These are phyloP conservation scores for Sebastes minor DNA, from an alignment of 2,797 vertebrate genomes.

Conservation along the genomic window DNA sequence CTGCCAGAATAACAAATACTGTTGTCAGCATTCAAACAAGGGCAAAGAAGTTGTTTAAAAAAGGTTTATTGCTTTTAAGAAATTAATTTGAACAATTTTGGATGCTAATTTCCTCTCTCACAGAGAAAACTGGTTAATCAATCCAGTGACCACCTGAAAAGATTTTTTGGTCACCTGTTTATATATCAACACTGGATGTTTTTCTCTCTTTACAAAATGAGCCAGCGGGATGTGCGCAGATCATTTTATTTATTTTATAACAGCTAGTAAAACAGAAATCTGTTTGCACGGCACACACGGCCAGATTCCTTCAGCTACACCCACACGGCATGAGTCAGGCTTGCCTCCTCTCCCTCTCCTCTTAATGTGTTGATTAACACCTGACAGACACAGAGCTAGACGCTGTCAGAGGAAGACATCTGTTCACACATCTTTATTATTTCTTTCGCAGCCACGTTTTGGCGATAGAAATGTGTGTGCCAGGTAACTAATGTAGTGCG, in stretches of 20 bases:
- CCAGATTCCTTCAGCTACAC: slow-evolving; percentile 42
- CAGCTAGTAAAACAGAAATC: slow-evolving; percentile 39
- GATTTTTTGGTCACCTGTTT: neutral
- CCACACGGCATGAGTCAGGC: slow-evolving; percentile 54
- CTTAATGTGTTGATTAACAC: slow-evolving; percentile 73
- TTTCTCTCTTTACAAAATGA: neutral
- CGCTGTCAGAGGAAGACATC: slow-evolving; percentile 65
- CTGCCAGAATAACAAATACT: slow-evolving; percentile 32
- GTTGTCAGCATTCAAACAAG: slow-evolving; percentile 23
- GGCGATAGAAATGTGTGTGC: slow-evolving; percentile 39
- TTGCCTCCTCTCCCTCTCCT: slow-evolving; percentile 39
- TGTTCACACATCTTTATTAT: slow-evolving; percentile 64
- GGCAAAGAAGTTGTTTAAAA: slow-evolving; percentile 3
- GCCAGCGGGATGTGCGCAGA: neutral
- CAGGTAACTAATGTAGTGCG: slow-evolving; percentile 54
- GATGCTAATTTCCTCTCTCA: neutral
- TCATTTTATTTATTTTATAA: slow-evolving; percentile 30
- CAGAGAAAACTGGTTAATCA: neutral
- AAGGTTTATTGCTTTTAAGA: slow-evolving; percentile 5
- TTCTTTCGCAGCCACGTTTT: slow-evolving; percentile 53
- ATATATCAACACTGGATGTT: neutral
- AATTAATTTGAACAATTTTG: neutral
- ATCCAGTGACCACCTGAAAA: slow-evolving; percentile 1
- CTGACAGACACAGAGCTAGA: slow-evolving; percentile 67
- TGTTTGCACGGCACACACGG: slow-evolving; percentile 35